These are phyloP conservation scores for Caenorhabditis doughertyi DNA, from an alignment of 2,888 invertebrate species.

Conservation along the genomic window DNA sequence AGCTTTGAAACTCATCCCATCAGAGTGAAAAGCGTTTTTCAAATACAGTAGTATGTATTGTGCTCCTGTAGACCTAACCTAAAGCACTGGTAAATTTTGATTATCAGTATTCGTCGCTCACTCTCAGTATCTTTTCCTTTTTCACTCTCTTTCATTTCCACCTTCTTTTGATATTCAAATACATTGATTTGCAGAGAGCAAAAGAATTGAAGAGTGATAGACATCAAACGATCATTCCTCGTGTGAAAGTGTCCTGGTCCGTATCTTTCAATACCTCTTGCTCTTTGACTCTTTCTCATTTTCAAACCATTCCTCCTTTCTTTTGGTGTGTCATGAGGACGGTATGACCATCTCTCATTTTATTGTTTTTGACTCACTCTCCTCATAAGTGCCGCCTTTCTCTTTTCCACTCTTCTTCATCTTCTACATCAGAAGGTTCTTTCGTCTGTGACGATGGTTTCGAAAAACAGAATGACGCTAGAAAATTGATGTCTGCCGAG, in stretches of 20 bases:
- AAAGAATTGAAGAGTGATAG: slow-evolving; percentile 5
- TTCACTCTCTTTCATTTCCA: slow-evolving; percentile 15
- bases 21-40: too few relatives aligned
- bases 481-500: not conserved
- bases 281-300: slow-evolving; percentile 12
- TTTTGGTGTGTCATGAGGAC: slow-evolving; percentile 34
- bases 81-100: not conserved
- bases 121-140: not conserved
- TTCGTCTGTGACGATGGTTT: slow-evolving; percentile 5
- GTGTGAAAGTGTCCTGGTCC: slow-evolving; percentile 21
- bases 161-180: slow-evolving; percentile 53
- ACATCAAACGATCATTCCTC: slow-evolving; percentile 18
- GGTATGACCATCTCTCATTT: slow-evolving; percentile 50
- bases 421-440: slow-evolving; percentile 12
- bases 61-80: slow-evolving; percentile 9
- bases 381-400: slow-evolving; percentile 46
- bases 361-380: slow-evolving; percentile 55
- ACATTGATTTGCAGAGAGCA: slow-evolving; percentile 28
- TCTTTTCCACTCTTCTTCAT: slow-evolving; percentile 16
- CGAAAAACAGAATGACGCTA: slow-evolving; percentile 9
- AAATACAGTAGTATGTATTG: not conserved
- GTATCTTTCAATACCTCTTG: not conserved
- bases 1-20: too few relatives aligned
- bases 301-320: slow-evolving; percentile 32
- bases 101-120: slow-evolving; percentile 30